Evolutionary conservation across 1,140 invertebrate genomes (phyloP).

Genomic region (Nephotettix cincticeps): DNA sequence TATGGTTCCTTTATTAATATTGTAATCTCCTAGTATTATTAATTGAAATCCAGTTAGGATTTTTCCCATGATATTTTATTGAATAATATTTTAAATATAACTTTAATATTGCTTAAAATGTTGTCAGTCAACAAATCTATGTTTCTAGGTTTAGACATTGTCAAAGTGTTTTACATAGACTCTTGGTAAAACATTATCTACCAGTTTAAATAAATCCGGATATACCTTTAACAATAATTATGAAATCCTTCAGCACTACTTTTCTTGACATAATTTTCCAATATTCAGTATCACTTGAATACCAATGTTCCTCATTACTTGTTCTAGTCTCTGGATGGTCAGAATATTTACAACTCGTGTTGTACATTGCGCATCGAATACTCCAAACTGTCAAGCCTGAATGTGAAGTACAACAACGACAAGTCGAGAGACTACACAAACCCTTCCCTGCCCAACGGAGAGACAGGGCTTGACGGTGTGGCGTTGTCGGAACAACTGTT

Average conservation of each 20-base stretch:
- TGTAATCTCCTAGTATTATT: background rate
- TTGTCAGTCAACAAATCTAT: background rate
- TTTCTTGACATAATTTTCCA: no score
- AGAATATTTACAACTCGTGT: slow-evolving; percentile 99
- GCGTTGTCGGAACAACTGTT: slow-evolving; percentile 55
- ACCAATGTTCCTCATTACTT: no score
- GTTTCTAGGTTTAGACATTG: background rate
- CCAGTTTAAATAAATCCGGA: no score
- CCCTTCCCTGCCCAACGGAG: slow-evolving; percentile 92
- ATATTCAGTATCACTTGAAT: no score
- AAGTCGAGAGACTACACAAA: slow-evolving; percentile 99
- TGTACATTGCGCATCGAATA: slow-evolving; percentile 99
- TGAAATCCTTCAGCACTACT: no score
- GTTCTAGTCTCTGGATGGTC: slow-evolving; percentile 87
- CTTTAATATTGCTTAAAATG: background rate
- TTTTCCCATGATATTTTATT: background rate
- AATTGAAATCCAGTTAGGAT: background rate
- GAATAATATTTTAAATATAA: background rate
- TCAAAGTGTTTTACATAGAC: no score
- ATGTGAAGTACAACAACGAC: slow-evolving; percentile 99
- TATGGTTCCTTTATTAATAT: background rate
- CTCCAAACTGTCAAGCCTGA: slow-evolving; percentile 95
- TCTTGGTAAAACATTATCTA: no score
- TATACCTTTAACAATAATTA: no score
- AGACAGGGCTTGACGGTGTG: slow-evolving; percentile 61